Evolutionary conservation across 2,113 vertebrate genomes (phyloP).

Genomic region (Salvelinus alpinus): DNA sequence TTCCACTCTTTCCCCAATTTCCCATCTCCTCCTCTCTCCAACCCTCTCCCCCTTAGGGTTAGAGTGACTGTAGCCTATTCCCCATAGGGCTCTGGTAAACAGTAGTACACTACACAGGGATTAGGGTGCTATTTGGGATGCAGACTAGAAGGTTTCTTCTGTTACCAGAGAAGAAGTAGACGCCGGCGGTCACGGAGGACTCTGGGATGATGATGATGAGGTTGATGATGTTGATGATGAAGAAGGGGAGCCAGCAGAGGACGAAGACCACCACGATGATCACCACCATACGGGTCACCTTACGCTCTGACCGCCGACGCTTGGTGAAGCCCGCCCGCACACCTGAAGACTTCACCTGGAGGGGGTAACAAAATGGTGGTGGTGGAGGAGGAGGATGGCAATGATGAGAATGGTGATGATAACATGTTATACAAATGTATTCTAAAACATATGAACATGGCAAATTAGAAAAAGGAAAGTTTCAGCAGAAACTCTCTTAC

Average conservation of each 20-base stretch:
- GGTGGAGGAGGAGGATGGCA: neutral
- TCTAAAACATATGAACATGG: too few relatives aligned
- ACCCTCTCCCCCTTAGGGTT: too few relatives aligned
- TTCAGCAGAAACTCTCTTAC: too few relatives aligned
- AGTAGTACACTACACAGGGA: too few relatives aligned
- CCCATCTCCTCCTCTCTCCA: too few relatives aligned
- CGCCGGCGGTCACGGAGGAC: constrained; percentile 76
- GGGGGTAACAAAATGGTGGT: neutral
- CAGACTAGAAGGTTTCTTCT: neutral
- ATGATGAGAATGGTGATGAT: neutral
- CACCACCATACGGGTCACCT: constrained; percentile 93
- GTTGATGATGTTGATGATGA: constrained; percentile 90
- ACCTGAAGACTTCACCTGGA: constrained; percentile 84
- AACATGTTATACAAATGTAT: too few relatives aligned
- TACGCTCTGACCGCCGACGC: constrained; percentile 84
- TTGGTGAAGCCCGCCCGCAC: constrained; percentile 81
- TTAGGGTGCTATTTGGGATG: too few relatives aligned
- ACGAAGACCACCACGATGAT: constrained; percentile 91
- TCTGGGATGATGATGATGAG: constrained; percentile 86
- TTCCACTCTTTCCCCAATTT: too few relatives aligned
- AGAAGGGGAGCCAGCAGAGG: constrained; percentile 95
- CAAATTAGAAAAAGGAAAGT: too few relatives aligned
- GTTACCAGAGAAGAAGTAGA: constrained; percentile 83
- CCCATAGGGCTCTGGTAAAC: too few relatives aligned
- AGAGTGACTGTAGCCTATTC: too few relatives aligned